phyloP scores from a whole-genome alignment of 2,113 vertebrate genomes.

The Notarius quadriscutis region DNA sequence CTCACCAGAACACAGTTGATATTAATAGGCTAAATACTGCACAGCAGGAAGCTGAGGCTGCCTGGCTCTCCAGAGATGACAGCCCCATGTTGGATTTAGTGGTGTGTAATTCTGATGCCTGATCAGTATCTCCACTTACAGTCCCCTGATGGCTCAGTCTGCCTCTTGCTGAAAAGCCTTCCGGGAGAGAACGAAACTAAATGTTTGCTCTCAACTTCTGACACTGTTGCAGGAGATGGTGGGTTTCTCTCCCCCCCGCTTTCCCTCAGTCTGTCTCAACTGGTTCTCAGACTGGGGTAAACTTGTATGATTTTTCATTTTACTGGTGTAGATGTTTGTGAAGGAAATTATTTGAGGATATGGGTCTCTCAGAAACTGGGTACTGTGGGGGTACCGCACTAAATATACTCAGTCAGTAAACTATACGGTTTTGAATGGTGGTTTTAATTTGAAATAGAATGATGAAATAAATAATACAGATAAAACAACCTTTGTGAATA shows the following conservation, averaged over 20 bases:
- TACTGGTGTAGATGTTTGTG: not conserved
- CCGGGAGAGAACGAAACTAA: conserved; percentile 35
- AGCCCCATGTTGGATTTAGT: conserved; percentile 35
- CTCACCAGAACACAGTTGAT: conserved; percentile 50
- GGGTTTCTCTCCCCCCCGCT: not conserved
- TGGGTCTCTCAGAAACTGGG: no score
- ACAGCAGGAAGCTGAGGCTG: conserved; percentile 46
- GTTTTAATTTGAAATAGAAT: no score
- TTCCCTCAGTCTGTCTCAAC: not conserved
- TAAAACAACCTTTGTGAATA: no score
- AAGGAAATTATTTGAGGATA: not conserved
- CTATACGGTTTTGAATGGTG: no score
- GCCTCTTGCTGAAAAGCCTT: conserved; percentile 45
- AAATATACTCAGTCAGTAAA: no score
- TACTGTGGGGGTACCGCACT: no score
- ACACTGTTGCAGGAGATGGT: conserved; percentile 23
- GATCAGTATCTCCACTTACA: conserved; percentile 45
- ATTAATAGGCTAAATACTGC: conserved; percentile 52
- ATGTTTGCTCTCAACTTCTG: conserved; percentile 41
- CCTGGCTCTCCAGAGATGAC: conserved; percentile 50
- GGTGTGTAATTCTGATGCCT: conserved; percentile 33
- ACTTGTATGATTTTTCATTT: not conserved
- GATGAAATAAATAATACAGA: no score
- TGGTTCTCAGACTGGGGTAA: not conserved
- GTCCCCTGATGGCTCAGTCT: conserved; percentile 38